phyloP scores from a whole-genome alignment of 2,113 vertebrate genomes.

The Spermophilus dauricus region DNA sequence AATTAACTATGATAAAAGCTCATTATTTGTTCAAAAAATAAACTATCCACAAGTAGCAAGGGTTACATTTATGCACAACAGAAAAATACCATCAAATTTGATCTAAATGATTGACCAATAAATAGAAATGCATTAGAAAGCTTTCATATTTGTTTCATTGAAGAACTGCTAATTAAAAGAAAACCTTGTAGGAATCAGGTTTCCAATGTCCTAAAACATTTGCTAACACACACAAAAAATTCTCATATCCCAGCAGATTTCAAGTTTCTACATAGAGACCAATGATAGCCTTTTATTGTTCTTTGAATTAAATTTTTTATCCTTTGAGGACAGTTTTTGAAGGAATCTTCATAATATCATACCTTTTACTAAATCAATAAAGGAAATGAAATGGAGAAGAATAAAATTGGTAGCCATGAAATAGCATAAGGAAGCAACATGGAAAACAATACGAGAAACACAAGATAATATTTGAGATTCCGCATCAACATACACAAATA shows the following conservation, averaged over 20 bases:
- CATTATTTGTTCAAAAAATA: slow-evolving; percentile 42
- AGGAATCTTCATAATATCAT: background rate
- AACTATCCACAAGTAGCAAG: slow-evolving; percentile 23
- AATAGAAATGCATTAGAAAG: background rate
- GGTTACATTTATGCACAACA: background rate
- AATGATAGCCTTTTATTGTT: background rate
- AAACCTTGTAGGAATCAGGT: slow-evolving; percentile 31
- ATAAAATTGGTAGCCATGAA: background rate
- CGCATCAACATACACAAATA: background rate
- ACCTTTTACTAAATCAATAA: slow-evolving; percentile 34
- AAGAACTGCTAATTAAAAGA: slow-evolving; percentile 48
- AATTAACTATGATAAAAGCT: slow-evolving; percentile 8
- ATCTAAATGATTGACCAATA: slow-evolving; percentile 55
- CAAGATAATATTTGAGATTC: background rate
- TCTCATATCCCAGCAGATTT: slow-evolving; percentile 23
- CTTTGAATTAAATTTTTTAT: slow-evolving; percentile 47
- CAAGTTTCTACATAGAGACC: slow-evolving; percentile 33
- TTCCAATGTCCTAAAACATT: slow-evolving; percentile 36
- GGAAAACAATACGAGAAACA: background rate
- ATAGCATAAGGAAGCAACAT: slow-evolving; percentile 30
- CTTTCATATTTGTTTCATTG: slow-evolving; percentile 34
- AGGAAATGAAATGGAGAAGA: background rate
- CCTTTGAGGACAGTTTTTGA: slow-evolving; percentile 22
- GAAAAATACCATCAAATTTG: slow-evolving; percentile 51
- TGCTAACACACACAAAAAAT: background rate